Conservation (phyloP, 1,140 invertebrate species). For the Portunus trituberculatus region DNA sequence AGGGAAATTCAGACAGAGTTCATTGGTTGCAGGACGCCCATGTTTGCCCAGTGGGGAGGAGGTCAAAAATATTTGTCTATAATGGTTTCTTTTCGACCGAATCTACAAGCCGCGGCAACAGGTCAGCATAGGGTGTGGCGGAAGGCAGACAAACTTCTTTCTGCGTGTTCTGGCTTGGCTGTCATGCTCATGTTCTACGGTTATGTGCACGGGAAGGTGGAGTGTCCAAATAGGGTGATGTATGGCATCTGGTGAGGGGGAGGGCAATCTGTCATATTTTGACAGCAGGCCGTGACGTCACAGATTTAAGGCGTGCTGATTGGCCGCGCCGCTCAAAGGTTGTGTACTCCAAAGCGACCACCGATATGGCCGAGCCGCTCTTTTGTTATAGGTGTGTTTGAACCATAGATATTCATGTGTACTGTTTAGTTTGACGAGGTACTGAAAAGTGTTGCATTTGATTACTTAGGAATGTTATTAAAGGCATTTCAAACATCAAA, state of each 20-base stretch:
- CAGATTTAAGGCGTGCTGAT: slow-evolving; percentile 44
- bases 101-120: background rate
- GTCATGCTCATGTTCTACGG: background rate
- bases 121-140: background rate
- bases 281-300: slow-evolving; percentile 66
- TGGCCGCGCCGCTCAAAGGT: slow-evolving; percentile 9
- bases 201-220: background rate
- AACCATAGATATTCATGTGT: too few species aligned
- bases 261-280: slow-evolving; percentile 72
- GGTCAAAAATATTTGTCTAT: slow-evolving; percentile 32
- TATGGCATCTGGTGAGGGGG: slow-evolving; percentile 66
- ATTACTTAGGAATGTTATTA: too few species aligned
- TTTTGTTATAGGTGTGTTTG: background rate
- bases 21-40: slow-evolving; percentile 50
- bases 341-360: background rate
- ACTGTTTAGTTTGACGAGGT: too few species aligned
- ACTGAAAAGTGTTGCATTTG: too few species aligned
- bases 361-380: background rate
- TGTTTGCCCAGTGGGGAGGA: slow-evolving; percentile 53
- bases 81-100: background rate
- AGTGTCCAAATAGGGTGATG: slow-evolving; percentile 34
- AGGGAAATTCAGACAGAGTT: slow-evolving; percentile 31
- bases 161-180: background rate
- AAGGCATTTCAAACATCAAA: too few species aligned
- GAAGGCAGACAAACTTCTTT: background rate